Percentiles rank a stretch among this genome's conserved stretches.
Conservation (phyloP, 2,797 vertebrate genomes). For the Dipus sagitta region DNA sequence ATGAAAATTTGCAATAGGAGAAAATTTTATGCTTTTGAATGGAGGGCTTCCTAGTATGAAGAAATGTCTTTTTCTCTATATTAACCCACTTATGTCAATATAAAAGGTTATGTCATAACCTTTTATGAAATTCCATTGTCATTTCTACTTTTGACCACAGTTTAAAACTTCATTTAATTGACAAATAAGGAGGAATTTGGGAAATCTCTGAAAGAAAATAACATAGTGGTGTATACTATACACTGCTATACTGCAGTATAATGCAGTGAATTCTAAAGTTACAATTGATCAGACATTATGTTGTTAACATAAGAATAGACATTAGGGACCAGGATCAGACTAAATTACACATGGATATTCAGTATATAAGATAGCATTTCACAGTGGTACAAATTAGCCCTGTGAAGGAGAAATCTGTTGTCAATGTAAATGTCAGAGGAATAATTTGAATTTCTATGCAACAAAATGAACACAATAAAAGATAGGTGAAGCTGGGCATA, state of each 20-base stretch:
- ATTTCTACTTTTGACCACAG: slow-evolving; percentile 37
- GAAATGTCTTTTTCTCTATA: slow-evolving; percentile 29
- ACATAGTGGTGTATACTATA: not conserved
- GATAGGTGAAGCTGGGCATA: not conserved
- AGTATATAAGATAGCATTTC: not conserved
- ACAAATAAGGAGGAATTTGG: not conserved
- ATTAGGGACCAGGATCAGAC: not conserved
- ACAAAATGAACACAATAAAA: slow-evolving; percentile 30
- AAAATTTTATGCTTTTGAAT: slow-evolving; percentile 37
- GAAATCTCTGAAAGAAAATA: slow-evolving; percentile 20
- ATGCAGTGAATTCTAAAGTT: no score
- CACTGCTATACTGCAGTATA: no score
- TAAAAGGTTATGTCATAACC: not conserved
- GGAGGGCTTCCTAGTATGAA: slow-evolving; percentile 17
- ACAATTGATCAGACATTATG: no score
- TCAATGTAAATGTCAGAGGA: slow-evolving; percentile 24
- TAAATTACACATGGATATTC: not conserved
- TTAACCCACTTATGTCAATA: not conserved
- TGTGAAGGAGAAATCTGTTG: not conserved
- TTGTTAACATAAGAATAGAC: not conserved
- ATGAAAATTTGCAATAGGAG: slow-evolving; percentile 36
- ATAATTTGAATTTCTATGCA: slow-evolving; percentile 34
- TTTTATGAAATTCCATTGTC: not conserved
- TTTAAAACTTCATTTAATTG: slow-evolving; percentile 39
- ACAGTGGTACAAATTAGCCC: not conserved